Percentiles rank a stretch among this genome's conserved stretches.
phyloP scores from a whole-genome alignment of 2,113 vertebrate genomes.

The Phalacrocorax aristotelis region DNA sequence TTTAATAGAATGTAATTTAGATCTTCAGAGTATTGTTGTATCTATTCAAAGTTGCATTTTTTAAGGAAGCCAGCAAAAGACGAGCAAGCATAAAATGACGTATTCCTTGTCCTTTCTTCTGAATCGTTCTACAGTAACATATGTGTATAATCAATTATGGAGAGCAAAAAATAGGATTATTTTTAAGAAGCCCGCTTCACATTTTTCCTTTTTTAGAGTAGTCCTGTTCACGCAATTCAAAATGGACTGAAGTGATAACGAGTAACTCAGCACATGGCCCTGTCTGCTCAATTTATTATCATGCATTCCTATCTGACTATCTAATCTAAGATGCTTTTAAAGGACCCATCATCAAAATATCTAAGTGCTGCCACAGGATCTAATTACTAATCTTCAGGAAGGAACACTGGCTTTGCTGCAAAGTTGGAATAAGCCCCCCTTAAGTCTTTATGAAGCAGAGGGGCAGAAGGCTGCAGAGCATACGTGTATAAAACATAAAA shows the following conservation, averaged over 20 bases:
- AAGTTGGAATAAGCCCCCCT: not conserved
- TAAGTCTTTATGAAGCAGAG: not conserved
- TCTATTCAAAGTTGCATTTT: not conserved
- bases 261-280: slow-evolving; percentile 11
- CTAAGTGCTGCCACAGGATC: slow-evolving; percentile 30
- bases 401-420: not conserved
- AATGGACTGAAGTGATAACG: not conserved
- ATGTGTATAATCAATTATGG: not conserved
- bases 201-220: not conserved
- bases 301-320: slow-evolving; percentile 43
- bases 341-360: slow-evolving; percentile 15
- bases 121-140: not conserved
- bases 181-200: not conserved
- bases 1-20: not conserved
- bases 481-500: not conserved
- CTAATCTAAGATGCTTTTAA: slow-evolving; percentile 52
- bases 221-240: not conserved
- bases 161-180: not conserved
- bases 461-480: not conserved
- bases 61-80: not conserved
- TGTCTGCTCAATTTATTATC: slow-evolving; percentile 23
- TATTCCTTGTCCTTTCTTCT: not conserved
- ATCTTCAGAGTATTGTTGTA: not conserved
- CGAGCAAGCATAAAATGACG: not conserved
- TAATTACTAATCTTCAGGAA: slow-evolving; percentile 49